Conservation (phyloP, 2,113 vertebrate species). For the Dissostichus mawsoni region DNA sequence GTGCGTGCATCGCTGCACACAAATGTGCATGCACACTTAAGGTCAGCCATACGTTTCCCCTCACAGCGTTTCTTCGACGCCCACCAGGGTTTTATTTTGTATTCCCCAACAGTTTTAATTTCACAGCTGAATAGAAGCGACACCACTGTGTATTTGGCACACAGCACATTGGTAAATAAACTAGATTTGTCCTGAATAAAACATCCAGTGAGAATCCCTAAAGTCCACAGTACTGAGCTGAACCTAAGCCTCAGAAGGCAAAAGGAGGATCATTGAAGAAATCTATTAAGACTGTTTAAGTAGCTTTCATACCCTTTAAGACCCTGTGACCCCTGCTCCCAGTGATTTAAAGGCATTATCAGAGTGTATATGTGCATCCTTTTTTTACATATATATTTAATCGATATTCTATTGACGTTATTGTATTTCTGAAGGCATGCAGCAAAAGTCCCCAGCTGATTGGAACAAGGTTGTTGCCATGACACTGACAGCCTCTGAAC, state of each 20-base stretch:
- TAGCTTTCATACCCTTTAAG: conserved; percentile 37
- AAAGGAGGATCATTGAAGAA: conserved; percentile 45
- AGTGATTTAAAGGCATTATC: background rate
- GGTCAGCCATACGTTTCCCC: conserved; percentile 43
- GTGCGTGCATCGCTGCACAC: conserved; percentile 34
- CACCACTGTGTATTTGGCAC: conserved; percentile 52
- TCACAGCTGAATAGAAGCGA: conserved; percentile 61
- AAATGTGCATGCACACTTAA: conserved; percentile 17
- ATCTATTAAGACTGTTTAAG: conserved; percentile 48
- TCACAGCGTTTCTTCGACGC: background rate
- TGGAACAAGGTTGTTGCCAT: background rate
- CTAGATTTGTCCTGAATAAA: conserved; percentile 70
- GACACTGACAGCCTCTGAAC: background rate
- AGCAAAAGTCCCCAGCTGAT: too few relatives aligned
- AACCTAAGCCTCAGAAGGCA: conserved; percentile 31
- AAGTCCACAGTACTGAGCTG: conserved; percentile 43
- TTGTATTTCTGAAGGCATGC: background rate
- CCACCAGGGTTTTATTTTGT: conserved; percentile 15
- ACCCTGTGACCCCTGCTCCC: conserved; percentile 32
- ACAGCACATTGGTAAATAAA: conserved; percentile 60
- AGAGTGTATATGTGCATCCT: background rate
- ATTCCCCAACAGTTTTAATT: conserved; percentile 45
- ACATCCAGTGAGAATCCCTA: conserved; percentile 50
- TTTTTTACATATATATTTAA: background rate
- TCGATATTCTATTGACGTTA: background rate